Conservation (phyloP, 2,797 vertebrate genomes). For the Ptychadena robeensis region DNA sequence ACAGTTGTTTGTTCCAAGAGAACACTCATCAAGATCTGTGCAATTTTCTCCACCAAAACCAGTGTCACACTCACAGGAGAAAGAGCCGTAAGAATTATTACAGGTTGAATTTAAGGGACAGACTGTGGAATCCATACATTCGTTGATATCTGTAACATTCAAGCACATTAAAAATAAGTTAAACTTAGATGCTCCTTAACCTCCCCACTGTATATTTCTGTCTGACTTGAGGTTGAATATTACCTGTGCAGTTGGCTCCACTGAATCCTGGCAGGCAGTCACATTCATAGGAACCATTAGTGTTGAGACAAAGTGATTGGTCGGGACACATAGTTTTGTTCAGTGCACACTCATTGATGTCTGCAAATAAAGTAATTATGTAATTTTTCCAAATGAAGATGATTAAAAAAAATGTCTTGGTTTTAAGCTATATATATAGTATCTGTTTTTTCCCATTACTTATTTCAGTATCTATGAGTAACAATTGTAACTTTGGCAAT, state of each 20-base stretch:
- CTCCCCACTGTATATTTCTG: not conserved
- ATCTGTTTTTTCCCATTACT: too few relatives aligned
- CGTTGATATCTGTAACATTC: constrained; percentile 47
- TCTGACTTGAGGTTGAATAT: not conserved
- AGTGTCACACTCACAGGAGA: not conserved
- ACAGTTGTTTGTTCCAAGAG: constrained; percentile 4
- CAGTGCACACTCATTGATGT: constrained; percentile 47
- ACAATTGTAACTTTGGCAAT: too few relatives aligned
- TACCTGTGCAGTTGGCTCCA: constrained; percentile 49
- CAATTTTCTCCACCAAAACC: constrained; percentile 43
- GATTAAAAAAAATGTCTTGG: too few relatives aligned
- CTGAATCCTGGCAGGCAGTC: constrained; percentile 25
- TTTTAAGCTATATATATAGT: too few relatives aligned
- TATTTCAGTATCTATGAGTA: too few relatives aligned
- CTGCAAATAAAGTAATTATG: constrained; percentile 15
- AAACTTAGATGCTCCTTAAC: not conserved
- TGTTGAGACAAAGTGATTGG: constrained; percentile 29
- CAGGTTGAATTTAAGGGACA: constrained; percentile 29
- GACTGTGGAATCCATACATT: constrained; percentile 19
- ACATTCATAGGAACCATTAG: constrained; percentile 27
- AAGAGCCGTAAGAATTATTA: constrained; percentile 36
- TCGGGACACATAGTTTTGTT: constrained; percentile 17
- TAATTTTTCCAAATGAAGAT: not conserved
- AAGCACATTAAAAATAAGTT: not conserved
- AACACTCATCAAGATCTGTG: constrained; percentile 56